These are phyloP conservation scores for Orussus abietinus DNA, from an alignment of 1,140 invertebrate genomes.

Conservation along the genomic window DNA sequence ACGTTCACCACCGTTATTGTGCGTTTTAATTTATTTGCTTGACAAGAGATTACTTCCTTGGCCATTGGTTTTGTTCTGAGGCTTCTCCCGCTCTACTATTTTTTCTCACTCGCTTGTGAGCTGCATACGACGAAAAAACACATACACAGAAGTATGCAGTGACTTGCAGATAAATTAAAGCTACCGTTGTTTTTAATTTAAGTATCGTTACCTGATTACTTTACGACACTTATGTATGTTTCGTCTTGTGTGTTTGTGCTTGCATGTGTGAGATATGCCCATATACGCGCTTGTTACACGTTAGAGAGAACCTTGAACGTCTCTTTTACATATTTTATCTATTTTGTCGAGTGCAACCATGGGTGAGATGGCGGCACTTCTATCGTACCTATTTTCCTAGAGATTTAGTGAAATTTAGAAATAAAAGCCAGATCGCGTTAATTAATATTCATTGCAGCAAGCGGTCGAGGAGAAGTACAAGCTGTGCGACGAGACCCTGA, in stretches of 20 bases:
- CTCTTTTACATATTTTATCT: slow-evolving; percentile 24
- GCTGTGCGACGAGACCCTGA: slow-evolving; percentile 79
- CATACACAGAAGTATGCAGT: slow-evolving; percentile 37
- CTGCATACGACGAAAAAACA: slow-evolving; percentile 40
- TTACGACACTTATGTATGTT: slow-evolving; percentile 31
- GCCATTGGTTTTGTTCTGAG: slow-evolving; percentile 2
- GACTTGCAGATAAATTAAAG: slow-evolving; percentile 47
- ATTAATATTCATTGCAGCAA: slow-evolving; percentile 63
- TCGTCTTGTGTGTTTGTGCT: slow-evolving; percentile 48
- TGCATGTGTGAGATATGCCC: slow-evolving; percentile 49
- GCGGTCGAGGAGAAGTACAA: slow-evolving; percentile 92
- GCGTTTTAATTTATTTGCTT: slow-evolving; percentile 43
- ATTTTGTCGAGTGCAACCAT: slow-evolving; percentile 26
- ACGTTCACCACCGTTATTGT: slow-evolving; percentile 30
- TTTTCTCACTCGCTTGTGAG: slow-evolving; percentile 29
- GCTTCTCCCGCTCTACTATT: slow-evolving; percentile 20
- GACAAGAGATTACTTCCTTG: slow-evolving; percentile 15
- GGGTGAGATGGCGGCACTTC: slow-evolving; percentile 40
- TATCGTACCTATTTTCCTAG: too few species aligned
- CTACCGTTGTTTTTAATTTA: slow-evolving; percentile 31
- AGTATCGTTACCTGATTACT: slow-evolving; percentile 35
- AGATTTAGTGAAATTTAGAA: slow-evolving; percentile 1
- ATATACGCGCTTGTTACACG: slow-evolving; percentile 35
- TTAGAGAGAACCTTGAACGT: slow-evolving; percentile 18
- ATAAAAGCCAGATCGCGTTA: neutral